Percentiles rank a stretch among this genome's conserved stretches.
Conservation (phyloP, 2,113 vertebrate genomes). For the Haplochromis burtoni region DNA sequence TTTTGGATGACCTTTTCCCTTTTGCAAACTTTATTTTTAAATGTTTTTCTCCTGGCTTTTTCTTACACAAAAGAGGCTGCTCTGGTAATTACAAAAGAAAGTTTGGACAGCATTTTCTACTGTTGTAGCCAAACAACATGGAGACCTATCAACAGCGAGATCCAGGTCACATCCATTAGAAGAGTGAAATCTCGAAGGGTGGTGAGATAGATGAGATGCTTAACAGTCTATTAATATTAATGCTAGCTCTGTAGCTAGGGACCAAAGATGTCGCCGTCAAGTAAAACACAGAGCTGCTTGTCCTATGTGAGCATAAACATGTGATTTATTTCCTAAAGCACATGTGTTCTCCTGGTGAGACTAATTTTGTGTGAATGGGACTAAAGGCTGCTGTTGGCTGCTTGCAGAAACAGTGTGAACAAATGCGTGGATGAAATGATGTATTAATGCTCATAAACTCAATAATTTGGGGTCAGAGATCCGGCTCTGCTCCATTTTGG, state of each 20-base stretch:
- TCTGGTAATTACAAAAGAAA: background rate
- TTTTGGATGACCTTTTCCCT: background rate
- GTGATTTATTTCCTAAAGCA: background rate
- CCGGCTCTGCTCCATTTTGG: background rate
- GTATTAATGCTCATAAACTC: background rate
- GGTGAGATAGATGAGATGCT: background rate
- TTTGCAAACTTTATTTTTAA: background rate
- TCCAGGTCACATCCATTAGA: background rate
- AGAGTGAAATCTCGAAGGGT: background rate
- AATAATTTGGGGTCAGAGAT: background rate
- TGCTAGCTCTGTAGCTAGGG: background rate
- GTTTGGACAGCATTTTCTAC: background rate
- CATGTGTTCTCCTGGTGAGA: background rate
- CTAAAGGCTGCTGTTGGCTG: background rate
- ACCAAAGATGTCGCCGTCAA: background rate
- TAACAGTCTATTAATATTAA: background rate
- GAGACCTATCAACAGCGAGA: background rate
- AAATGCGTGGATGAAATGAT: background rate
- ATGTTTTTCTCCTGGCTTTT: background rate
- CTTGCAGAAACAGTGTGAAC: background rate
- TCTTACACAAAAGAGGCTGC: background rate
- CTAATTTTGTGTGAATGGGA: background rate
- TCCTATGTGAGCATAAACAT: background rate
- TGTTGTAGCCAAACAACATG: background rate
- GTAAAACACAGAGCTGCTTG: background rate